Evolutionary conservation across 2,888 invertebrate genomes (phyloP).

Genomic region (Ectemnius continuus): DNA sequence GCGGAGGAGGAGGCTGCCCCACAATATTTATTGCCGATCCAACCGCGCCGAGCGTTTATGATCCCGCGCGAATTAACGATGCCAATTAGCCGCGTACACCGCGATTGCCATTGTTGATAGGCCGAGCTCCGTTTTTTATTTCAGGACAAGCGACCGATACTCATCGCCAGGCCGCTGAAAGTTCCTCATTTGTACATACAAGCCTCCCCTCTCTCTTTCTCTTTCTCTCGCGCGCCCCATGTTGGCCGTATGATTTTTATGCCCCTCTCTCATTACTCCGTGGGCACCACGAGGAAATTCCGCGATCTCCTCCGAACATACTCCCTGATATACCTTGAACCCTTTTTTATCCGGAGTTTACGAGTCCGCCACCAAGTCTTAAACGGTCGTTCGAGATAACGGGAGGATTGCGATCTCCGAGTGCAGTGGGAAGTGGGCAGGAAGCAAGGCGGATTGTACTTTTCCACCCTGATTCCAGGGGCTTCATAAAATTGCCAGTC

Average conservation of each 20-base stretch:
- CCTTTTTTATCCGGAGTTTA: too few species aligned
- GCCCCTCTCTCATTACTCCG: too few species aligned
- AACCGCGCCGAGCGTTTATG: constrained; percentile 56
- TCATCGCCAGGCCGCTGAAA: neutral
- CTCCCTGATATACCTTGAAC: too few species aligned
- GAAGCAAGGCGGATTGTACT: neutral
- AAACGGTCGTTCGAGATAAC: neutral
- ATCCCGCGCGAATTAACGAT: constrained; percentile 56
- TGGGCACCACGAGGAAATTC: too few species aligned
- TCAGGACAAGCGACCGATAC: constrained; percentile 15
- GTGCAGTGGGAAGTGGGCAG: too few species aligned
- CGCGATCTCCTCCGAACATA: too few species aligned
- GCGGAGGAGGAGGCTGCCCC: constrained; percentile 15
- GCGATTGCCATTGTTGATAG: constrained; percentile 42
- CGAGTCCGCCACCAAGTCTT: too few species aligned
- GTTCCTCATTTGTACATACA: neutral
- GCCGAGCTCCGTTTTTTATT: constrained; percentile 18
- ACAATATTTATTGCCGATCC: constrained; percentile 62
- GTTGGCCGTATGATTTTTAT: neutral
- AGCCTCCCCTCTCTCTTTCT: too few species aligned
- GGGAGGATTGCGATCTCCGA: neutral
- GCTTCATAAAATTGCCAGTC: constrained; percentile 30
- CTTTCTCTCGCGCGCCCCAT: too few species aligned
- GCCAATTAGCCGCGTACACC: constrained; percentile 50
- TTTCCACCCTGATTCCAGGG: neutral